A percentile compares a stretch with the other conserved stretches of the same genome.
phyloP scores from a whole-genome alignment of 1,140 invertebrate genomes.

The Agrypnia vestita region DNA sequence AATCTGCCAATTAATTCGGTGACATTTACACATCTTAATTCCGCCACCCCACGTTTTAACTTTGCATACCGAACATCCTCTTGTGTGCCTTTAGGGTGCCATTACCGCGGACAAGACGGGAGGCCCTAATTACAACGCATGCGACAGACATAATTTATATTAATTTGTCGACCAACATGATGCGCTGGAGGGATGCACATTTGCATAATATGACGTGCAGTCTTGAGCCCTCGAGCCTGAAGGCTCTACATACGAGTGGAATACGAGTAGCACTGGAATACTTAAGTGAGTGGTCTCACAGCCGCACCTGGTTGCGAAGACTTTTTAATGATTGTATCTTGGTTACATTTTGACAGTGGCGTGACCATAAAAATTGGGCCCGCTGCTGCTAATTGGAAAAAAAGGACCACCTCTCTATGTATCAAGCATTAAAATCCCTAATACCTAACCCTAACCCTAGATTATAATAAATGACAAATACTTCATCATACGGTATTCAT shows the following conservation, averaged over 20 bases:
- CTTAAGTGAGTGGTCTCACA: conserved; percentile 1
- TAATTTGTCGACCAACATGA: conserved; percentile 35
- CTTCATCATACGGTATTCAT: too few species aligned
- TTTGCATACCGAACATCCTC: conserved; percentile 1
- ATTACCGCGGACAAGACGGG: conserved; percentile 6
- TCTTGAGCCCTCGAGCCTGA: not conserved
- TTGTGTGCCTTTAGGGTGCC: conserved; percentile 8
- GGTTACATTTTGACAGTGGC: too few species aligned
- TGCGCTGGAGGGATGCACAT: conserved; percentile 24
- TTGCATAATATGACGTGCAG: conserved; percentile 35
- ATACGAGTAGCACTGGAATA: not conserved
- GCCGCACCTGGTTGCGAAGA: conserved; percentile 5
- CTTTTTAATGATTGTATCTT: not conserved
- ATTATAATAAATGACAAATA: too few species aligned
- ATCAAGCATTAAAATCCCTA: too few species aligned
- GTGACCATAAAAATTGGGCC: too few species aligned
- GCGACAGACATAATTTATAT: conserved; percentile 44
- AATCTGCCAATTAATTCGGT: conserved; percentile 17
- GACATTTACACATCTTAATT: conserved; percentile 34
- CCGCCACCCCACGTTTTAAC: not conserved
- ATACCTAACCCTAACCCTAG: too few species aligned
- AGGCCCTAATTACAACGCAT: conserved; percentile 9
- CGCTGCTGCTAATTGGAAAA: too few species aligned
- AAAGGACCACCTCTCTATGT: too few species aligned
- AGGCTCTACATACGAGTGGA: not conserved